Evolutionary conservation across 2,113 vertebrate genomes (phyloP).

Genomic region (Mustela lutreola): DNA sequence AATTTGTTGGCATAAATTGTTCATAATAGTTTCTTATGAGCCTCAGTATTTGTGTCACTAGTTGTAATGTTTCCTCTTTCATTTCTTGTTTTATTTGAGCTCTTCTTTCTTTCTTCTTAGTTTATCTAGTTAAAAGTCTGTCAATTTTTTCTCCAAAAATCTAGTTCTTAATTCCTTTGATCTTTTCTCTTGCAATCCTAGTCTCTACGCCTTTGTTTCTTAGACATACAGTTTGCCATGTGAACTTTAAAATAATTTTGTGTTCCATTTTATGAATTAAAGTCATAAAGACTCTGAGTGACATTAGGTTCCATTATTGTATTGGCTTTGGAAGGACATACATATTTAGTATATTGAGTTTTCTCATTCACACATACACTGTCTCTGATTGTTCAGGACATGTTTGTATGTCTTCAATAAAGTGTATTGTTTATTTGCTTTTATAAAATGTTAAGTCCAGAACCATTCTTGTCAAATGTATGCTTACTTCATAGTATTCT

Average conservation of each 20-base stretch:
- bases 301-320: not conserved
- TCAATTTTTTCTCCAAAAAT: not conserved
- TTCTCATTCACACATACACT: not conserved
- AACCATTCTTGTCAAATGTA: not conserved
- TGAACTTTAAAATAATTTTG: slow-evolving; percentile 39
- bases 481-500: not conserved
- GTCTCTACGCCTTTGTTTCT: slow-evolving; percentile 6
- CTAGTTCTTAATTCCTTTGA: not conserved
- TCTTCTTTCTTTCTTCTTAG: not conserved
- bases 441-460: not conserved
- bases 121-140: not conserved
- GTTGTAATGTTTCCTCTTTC: not conserved
- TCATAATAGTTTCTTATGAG: not conserved
- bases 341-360: not conserved
- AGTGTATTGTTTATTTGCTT: not conserved
- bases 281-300: slow-evolving; percentile 40
- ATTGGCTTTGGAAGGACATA: slow-evolving; percentile 10
- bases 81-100: not conserved
- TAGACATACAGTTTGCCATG: not conserved
- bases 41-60: not conserved
- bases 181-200: not conserved
- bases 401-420: not conserved
- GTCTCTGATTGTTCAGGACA: not conserved
- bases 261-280: slow-evolving; percentile 34
- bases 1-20: not conserved